These are phyloP conservation scores for Sparidentex hasta DNA, from an alignment of 2,797 vertebrate species.

Conservation along the genomic window DNA sequence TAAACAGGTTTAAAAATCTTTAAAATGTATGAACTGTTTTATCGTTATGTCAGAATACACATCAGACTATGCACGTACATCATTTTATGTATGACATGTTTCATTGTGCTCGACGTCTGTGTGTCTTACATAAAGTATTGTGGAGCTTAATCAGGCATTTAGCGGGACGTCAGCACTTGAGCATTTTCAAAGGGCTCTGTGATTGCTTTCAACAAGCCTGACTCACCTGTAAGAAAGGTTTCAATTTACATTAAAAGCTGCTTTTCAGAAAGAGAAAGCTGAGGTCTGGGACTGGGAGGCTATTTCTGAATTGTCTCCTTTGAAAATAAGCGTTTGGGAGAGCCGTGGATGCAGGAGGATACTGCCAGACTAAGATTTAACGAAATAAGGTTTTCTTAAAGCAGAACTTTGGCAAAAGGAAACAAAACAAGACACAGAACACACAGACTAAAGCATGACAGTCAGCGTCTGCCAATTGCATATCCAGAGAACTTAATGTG, in stretches of 20 bases:
- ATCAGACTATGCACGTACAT: not conserved
- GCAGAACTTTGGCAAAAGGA: not conserved
- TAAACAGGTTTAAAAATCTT: too few relatives aligned
- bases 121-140: constrained; percentile 9
- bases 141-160: constrained; percentile 28
- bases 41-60: not conserved
- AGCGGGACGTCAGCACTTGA: constrained; percentile 11
- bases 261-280: constrained; percentile 17
- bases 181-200: constrained; percentile 29
- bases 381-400: not conserved
- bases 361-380: not conserved
- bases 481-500: not conserved
- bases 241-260: constrained; percentile 15
- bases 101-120: constrained; percentile 7
- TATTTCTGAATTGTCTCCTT: constrained; percentile 11
- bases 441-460: not conserved
- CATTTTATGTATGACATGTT: not conserved
- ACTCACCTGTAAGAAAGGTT: constrained; percentile 32
- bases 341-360: not conserved
- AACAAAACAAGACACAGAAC: not conserved
- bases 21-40: not conserved
- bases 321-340: constrained; percentile 5
- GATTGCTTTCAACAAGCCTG: constrained; percentile 34
- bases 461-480: not conserved
- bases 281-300: not conserved